Conservation (phyloP, 2,113 vertebrate species). For the Malurus elegans region DNA sequence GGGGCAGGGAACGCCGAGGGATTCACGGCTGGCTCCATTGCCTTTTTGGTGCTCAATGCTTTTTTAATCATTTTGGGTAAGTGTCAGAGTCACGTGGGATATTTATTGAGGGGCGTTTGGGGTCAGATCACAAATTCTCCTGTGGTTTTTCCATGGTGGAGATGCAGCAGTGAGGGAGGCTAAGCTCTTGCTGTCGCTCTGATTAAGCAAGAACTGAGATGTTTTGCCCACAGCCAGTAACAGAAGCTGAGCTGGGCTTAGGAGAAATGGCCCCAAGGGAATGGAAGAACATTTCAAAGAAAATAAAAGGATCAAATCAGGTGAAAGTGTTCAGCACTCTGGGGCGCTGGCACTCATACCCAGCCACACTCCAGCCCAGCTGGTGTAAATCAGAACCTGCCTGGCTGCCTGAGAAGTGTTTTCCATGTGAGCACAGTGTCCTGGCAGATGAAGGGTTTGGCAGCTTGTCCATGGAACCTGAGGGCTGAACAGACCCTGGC, state of each 20-base stretch:
- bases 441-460: conserved; percentile 25
- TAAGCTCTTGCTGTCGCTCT: neutral
- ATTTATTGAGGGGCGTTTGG: neutral
- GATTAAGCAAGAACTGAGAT: neutral
- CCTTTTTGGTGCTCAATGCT: conserved; percentile 81
- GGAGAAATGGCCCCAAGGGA: neutral
- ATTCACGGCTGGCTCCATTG: conserved; percentile 80
- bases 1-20: conserved; percentile 46
- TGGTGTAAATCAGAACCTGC: conserved; percentile 38
- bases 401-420: conserved; percentile 7
- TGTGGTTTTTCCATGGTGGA: neutral
- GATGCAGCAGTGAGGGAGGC: neutral
- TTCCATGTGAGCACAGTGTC: conserved; percentile 46
- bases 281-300: conserved; percentile 25
- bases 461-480: neutral
- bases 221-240: conserved; percentile 27
- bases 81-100: neutral
- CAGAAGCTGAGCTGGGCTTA: conserved; percentile 41
- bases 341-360: neutral
- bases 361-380: conserved; percentile 22
- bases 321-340: neutral
- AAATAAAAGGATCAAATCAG: conserved; percentile 48
- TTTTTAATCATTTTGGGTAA: conserved; percentile 83
- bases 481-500: neutral
- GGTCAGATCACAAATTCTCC: neutral